Evolutionary conservation across 1,140 invertebrate species (phyloP).

Genomic region (Sitodiplosis mosellana): DNA sequence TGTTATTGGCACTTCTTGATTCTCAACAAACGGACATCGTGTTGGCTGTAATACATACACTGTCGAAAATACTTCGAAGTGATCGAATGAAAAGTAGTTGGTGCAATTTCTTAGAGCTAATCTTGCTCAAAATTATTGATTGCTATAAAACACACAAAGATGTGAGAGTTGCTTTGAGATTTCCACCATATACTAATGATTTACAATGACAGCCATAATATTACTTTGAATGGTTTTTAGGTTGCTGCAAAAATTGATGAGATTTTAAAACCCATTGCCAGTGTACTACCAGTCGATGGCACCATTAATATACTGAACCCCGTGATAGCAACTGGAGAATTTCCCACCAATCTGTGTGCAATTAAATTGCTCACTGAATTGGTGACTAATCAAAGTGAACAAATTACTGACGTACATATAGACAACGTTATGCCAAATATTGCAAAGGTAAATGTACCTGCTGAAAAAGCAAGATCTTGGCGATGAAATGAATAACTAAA

Average conservation of each 20-base stretch:
- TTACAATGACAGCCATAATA: not conserved
- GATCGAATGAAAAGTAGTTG: conserved; percentile 56
- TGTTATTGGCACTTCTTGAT: conserved; percentile 52
- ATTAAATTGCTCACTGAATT: conserved; percentile 85
- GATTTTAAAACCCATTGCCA: conserved; percentile 48
- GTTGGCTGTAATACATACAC: conserved; percentile 51
- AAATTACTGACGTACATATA: conserved; percentile 54
- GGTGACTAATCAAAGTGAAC: conserved; percentile 44
- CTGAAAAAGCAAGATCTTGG: not conserved
- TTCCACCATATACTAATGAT: no score
- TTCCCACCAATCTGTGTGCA: conserved; percentile 72
- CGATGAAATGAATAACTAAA: not conserved
- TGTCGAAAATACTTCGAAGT: conserved; percentile 64
- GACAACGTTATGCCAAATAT: conserved; percentile 72
- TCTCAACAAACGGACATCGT: conserved; percentile 45
- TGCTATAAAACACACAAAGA: conserved; percentile 63
- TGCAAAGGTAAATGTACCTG: conserved; percentile 40
- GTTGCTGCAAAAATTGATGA: conserved; percentile 29
- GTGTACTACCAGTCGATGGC: conserved; percentile 46
- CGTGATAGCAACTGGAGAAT: conserved; percentile 68
- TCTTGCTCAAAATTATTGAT: conserved; percentile 70
- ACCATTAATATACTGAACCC: conserved; percentile 43
- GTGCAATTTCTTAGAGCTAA: conserved; percentile 70
- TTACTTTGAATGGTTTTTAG: conserved; percentile 2
- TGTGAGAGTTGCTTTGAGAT: no score